A percentile compares a stretch with the other conserved stretches of the same genome.
These are phyloP conservation scores for Craniophora ligustri DNA, from an alignment of 2,888 invertebrate species.

Conservation along the genomic window DNA sequence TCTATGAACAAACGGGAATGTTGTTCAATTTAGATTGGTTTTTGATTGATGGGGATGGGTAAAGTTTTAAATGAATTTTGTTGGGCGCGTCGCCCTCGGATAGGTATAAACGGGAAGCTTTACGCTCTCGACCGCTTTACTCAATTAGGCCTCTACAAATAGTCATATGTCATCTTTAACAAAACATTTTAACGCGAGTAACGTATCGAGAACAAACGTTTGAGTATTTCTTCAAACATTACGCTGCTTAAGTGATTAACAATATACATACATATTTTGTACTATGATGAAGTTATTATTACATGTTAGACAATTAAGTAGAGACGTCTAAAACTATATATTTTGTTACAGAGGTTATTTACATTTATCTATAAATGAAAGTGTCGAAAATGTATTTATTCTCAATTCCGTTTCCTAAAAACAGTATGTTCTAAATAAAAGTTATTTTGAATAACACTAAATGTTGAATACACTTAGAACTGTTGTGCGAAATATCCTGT, in stretches of 20 bases:
- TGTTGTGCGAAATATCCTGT: slow-evolving; percentile 26
- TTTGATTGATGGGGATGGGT: slow-evolving; percentile 81
- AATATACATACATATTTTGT: no score
- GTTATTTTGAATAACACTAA: slow-evolving; percentile 20
- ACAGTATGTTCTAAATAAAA: slow-evolving; percentile 23
- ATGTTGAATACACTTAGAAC: slow-evolving; percentile 20
- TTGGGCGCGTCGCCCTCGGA: slow-evolving; percentile 49
- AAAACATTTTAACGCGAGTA: slow-evolving; percentile 49
- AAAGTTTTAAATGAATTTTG: slow-evolving; percentile 80
- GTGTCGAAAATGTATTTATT: neutral
- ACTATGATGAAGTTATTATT: no score
- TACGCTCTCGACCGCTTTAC: slow-evolving; percentile 40
- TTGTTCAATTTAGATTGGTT: slow-evolving; percentile 82
- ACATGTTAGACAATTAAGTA: no score
- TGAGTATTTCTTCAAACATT: no score
- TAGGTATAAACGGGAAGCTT: no score
- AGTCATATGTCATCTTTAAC: slow-evolving; percentile 48
- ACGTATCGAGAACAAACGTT: neutral
- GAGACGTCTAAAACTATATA: no score
- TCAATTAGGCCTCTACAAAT: slow-evolving; percentile 65
- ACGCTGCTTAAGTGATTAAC: no score
- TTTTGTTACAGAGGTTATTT: no score
- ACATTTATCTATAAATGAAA: no score
- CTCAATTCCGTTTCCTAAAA: neutral
- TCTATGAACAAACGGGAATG: slow-evolving; percentile 66